These are phyloP conservation scores for Drosophila albomicans DNA, from an alignment of 1,140 invertebrate genomes.

Conservation along the genomic window DNA sequence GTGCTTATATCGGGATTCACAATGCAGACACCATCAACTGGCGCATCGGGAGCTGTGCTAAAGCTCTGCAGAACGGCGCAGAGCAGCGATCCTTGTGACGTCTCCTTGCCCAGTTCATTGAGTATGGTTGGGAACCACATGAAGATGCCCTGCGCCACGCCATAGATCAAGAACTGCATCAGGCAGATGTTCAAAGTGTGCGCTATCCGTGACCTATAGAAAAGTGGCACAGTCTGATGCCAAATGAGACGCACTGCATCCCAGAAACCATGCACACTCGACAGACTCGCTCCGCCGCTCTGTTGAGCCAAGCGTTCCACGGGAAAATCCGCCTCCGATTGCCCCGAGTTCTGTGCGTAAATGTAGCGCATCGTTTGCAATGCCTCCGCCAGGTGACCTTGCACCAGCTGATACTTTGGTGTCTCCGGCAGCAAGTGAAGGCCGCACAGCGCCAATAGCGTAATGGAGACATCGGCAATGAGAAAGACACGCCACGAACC, in stretches of 20 bases:
- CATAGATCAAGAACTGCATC: constrained; percentile 86
- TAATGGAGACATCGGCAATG: constrained; percentile 86
- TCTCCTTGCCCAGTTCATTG: constrained; percentile 55
- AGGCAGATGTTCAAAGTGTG: constrained; percentile 87
- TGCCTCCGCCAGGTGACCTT: constrained; percentile 87
- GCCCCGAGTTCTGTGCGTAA: constrained; percentile 87
- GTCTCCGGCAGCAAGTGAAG: constrained; percentile 89
- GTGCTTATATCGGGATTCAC: constrained; percentile 51
- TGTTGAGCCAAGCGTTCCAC: constrained; percentile 58
- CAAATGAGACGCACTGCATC: constrained; percentile 84
- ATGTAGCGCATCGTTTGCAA: constrained; percentile 87
- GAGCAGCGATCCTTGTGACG: constrained; percentile 23
- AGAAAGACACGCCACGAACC: constrained; percentile 89
- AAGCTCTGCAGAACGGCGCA: constrained; percentile 56
- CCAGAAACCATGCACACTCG: constrained; percentile 58
- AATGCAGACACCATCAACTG: constrained; percentile 2
- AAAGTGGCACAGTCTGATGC: constrained; percentile 85
- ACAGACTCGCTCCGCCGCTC: constrained; percentile 56
- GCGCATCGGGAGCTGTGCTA: background rate
- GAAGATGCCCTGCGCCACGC: constrained; percentile 84
- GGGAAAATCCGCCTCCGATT: constrained; percentile 53
- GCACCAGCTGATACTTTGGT: constrained; percentile 90
- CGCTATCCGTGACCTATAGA: constrained; percentile 85
- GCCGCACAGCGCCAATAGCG: constrained; percentile 86
- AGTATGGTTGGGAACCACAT: constrained; percentile 85